Base-by-base conservation (phyloP, 2,113 vertebrate species). In the Ranitomeya variabilis region DNA sequence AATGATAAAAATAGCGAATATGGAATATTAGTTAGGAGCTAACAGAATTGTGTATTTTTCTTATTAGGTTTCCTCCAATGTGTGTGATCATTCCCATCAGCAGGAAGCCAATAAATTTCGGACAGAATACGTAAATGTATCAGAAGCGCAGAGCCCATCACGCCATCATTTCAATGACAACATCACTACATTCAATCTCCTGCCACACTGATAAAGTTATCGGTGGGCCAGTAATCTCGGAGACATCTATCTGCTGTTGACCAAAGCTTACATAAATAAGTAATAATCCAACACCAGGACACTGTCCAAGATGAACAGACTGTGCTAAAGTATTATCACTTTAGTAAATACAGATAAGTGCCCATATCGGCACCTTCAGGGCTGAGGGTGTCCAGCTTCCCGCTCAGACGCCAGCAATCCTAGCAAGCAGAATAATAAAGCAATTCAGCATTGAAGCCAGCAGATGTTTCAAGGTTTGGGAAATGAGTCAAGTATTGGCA, bases 401-500 rank as follows among this genome's bases (percentile, higher is more conserved):
- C 82, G 14, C 64, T 45, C 81, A 83, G 81, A 69, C 62, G 62
- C 45, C 81, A 83, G 21, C 6, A 83, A 67, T 37, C 62, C 26
- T 6, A 64, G 57, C n/a, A 78, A 19, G 31, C 57, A 77, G 21
- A 77, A 78, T 86, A 78, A 64, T 86, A 64, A 76, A 62, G 15
- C 26, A 37, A 51, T 78, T 76, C 26, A 86, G 84, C 23, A 62
- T 21, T 74, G 67, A 60, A 82, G 55, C 86, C 80, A 74, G 69
- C 69, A 83, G 69, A 31, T 84, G 45, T 66, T 77, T 78, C 87
- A 88, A 51, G 57, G 37, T 88, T 83, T 88, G 87, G 81, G 45
- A 77, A 88, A 88, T 83, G 69, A 88, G 71, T 78, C 67, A 88
- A 88, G 80, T 74, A 52, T 83, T 83, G 69, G 69, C 87, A 88